Conservation (phyloP, 2,888 invertebrate species). For the Drosophila percnosoma region DNA sequence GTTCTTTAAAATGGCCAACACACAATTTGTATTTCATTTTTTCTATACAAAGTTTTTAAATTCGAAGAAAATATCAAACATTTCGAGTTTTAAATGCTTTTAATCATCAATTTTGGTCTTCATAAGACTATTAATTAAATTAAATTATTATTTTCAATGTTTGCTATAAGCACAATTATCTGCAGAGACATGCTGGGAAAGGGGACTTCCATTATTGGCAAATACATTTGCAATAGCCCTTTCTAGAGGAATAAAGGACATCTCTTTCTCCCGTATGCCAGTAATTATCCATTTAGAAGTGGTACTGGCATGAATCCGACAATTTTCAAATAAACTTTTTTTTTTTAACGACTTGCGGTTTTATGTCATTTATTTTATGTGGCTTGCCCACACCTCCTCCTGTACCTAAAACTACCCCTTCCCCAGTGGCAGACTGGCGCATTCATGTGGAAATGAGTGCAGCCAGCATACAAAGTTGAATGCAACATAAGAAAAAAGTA, state of each 20-base stretch:
- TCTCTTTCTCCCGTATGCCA: neutral
- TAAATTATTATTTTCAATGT: neutral
- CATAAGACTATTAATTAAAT: neutral
- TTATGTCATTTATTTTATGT: constrained; percentile 53
- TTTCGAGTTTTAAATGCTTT: neutral
- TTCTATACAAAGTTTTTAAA: neutral
- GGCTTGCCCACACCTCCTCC: constrained; percentile 16
- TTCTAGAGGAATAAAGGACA: neutral
- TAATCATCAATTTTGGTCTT: neutral
- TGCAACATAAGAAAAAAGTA: constrained; percentile 43
- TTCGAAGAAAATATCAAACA: neutral
- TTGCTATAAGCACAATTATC: neutral
- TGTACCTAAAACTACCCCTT: constrained; percentile 15
- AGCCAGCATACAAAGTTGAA: constrained; percentile 72
- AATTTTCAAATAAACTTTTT: constrained; percentile 45
- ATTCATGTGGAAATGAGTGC: constrained; percentile 80
- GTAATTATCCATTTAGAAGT: constrained; percentile 54
- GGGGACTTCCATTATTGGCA: neutral
- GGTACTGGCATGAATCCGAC: constrained; percentile 48
- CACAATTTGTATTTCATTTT: neutral
- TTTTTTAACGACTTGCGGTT: constrained; percentile 72
- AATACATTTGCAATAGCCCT: constrained; percentile 1
- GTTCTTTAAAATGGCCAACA: neutral
- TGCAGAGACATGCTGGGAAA: neutral
- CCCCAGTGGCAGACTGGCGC: constrained; percentile 45